Percentiles rank a stretch among this genome's conserved stretches.
Evolutionary conservation across 2,797 vertebrate species (phyloP).

Genomic region (Trichosurus vulpecula): DNA sequence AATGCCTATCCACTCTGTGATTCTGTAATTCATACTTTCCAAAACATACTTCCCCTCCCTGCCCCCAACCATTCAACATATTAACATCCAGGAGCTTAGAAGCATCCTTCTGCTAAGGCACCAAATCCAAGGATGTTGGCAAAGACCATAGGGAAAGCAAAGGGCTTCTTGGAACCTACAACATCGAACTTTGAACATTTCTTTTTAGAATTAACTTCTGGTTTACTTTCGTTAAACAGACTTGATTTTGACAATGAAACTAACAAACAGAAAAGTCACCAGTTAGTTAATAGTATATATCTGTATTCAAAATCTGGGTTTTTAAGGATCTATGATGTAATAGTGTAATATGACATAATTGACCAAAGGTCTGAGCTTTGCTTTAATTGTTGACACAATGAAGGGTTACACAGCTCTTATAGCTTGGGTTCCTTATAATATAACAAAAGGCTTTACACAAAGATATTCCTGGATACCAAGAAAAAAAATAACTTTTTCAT

Average conservation of each 20-base stretch:
- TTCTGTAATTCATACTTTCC: not conserved
- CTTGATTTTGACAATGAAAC: not conserved
- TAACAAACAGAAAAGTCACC: not conserved
- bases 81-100: constrained; percentile 4
- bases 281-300: not conserved
- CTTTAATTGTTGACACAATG: not conserved
- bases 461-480: not conserved
- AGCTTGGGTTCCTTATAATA: not conserved
- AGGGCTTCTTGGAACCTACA: constrained; percentile 18
- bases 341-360: not conserved
- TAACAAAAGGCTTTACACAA: not conserved
- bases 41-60: not conserved
- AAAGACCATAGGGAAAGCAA: not conserved
- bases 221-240: not conserved
- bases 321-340: not conserved
- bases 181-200: constrained; percentile 9
- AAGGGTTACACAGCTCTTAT: not conserved
- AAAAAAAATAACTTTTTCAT: not conserved
- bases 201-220: not conserved
- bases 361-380: not conserved
- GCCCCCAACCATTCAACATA: constrained; percentile 1
- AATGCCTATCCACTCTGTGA: not conserved
- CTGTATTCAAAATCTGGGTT: not conserved
- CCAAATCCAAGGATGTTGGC: not conserved
- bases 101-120: not conserved